Conservation (phyloP, 2,797 vertebrate species). For the Lepilemur ruficaudatus region DNA sequence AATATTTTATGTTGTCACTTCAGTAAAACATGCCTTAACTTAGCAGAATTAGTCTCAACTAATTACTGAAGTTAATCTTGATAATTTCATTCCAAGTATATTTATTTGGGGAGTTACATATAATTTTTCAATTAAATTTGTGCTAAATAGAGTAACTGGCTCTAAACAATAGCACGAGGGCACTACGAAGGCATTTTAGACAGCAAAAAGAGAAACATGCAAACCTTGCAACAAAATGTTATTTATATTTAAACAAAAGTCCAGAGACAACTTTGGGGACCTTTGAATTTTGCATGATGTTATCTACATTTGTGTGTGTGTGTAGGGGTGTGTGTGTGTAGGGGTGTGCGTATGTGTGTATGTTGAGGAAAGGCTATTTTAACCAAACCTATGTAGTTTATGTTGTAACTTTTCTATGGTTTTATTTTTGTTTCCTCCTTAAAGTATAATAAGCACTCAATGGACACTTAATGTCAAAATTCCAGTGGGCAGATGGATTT, state of each 20-base stretch:
- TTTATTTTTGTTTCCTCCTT: not conserved
- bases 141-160: not conserved
- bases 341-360: not conserved
- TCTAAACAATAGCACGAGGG: not conserved
- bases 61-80: constrained; percentile 66
- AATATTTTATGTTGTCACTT: constrained; percentile 24
- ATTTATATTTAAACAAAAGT: not conserved
- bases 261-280: not conserved
- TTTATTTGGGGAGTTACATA: constrained; percentile 3
- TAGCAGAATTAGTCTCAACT: constrained; percentile 15
- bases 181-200: not conserved
- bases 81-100: constrained; percentile 59
- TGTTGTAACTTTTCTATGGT: not conserved
- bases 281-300: not conserved
- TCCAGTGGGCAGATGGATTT: not conserved
- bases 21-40: constrained; percentile 40
- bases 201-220: not conserved
- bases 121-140: constrained; percentile 24
- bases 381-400: not conserved
- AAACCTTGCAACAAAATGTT: not conserved
- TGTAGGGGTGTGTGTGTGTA: not conserved
- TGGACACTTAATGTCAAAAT: not conserved
- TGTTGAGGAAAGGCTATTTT: not conserved
- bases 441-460: not conserved
- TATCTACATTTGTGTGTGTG: not conserved